phyloP scores from a whole-genome alignment of 2,888 invertebrate species.

The Idaea aversata region DNA sequence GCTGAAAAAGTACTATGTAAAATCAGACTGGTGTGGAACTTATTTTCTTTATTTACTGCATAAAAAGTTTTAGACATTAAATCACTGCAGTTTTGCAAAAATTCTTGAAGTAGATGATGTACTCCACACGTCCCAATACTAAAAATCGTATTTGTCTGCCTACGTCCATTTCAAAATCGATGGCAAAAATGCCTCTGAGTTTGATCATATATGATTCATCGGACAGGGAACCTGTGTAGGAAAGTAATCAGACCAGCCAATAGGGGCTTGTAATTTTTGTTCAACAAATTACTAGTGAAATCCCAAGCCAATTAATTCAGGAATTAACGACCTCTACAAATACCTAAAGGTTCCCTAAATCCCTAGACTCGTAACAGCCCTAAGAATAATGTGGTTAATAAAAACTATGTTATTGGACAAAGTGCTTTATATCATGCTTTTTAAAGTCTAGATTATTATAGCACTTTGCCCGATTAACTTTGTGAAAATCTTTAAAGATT shows the following conservation, averaged over 20 bases:
- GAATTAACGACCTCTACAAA: neutral
- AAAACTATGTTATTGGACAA: neutral
- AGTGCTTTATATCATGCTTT: neutral
- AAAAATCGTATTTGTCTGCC: slow-evolving; percentile 6
- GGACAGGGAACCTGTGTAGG: neutral
- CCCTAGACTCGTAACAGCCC: slow-evolving; percentile 21
- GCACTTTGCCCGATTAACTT: neutral
- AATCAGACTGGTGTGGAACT: slow-evolving; percentile 6
- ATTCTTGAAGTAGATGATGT: slow-evolving; percentile 9
- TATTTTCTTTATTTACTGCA: slow-evolving; percentile 10
- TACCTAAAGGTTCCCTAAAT: slow-evolving; percentile 9
- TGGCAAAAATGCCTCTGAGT: slow-evolving; percentile 9
- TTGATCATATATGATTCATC: slow-evolving; percentile 14
- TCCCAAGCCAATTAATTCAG: neutral
- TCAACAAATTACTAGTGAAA: neutral
- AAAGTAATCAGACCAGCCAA: neutral
- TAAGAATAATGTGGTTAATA: slow-evolving; percentile 6
- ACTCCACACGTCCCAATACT: slow-evolving; percentile 11
- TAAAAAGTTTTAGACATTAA: slow-evolving; percentile 9
- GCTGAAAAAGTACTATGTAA: slow-evolving; percentile 6
- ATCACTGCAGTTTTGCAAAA: slow-evolving; percentile 6
- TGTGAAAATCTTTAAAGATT: neutral
- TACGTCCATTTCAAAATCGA: slow-evolving; percentile 9
- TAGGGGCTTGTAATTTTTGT: neutral
- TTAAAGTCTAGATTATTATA: neutral